These are phyloP conservation scores for Liopterus haemorrhoidalis DNA, from an alignment of 2,888 invertebrate genomes.

Conservation along the genomic window DNA sequence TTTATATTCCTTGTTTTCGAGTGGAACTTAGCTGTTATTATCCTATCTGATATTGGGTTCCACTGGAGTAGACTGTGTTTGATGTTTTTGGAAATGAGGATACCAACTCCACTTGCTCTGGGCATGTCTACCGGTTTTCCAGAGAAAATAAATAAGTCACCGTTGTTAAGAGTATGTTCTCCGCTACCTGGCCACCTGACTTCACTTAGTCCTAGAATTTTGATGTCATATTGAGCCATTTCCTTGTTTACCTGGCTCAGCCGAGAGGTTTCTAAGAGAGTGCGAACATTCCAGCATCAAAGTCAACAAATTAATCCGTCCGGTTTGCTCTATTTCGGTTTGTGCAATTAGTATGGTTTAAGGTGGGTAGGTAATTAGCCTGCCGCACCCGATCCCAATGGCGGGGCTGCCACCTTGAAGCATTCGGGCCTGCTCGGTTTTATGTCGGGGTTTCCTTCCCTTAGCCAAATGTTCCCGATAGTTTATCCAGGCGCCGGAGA, in stretches of 20 bases:
- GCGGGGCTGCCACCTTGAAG: slow-evolving; percentile 8
- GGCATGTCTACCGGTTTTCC: not conserved
- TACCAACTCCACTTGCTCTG: not conserved
- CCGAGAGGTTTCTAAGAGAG: not conserved
- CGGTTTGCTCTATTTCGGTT: not conserved
- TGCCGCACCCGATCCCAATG: not conserved
- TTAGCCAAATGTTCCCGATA: too few relatives aligned
- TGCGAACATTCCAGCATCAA: not conserved
- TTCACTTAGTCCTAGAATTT: slow-evolving; percentile 10
- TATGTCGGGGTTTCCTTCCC: too few relatives aligned
- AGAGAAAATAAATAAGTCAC: not conserved
- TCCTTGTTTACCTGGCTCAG: not conserved
- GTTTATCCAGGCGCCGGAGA: too few relatives aligned
- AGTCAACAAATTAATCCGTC: not conserved
- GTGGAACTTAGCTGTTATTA: slow-evolving; percentile 11
- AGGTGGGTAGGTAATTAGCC: slow-evolving; percentile 8
- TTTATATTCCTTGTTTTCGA: slow-evolving; percentile 14
- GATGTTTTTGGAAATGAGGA: slow-evolving; percentile 1
- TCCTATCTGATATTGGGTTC: slow-evolving; percentile 13
- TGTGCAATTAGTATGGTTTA: not conserved
- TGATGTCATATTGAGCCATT: not conserved
- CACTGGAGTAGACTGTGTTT: slow-evolving; percentile 12
- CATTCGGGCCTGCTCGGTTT: not conserved
- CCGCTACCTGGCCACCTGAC: slow-evolving; percentile 3
- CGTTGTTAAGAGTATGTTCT: not conserved